phyloP scores from a whole-genome alignment of 2,888 invertebrate species.

The Hylaea fasciaria region DNA sequence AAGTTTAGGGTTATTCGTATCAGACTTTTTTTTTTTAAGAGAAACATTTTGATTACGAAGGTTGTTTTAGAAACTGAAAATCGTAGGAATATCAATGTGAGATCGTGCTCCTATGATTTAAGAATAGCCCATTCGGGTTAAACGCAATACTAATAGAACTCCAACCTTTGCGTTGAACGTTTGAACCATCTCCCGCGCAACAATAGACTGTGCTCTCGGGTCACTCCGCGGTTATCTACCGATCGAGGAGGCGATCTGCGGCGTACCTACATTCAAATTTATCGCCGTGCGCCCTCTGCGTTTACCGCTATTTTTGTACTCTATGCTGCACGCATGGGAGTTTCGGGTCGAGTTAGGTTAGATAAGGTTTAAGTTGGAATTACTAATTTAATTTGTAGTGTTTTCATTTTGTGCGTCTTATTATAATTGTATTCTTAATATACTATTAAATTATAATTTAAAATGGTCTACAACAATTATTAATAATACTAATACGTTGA shows the following conservation, averaged over 20 bases:
- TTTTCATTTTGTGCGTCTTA: background rate
- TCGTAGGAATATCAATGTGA: no score
- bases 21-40: no score
- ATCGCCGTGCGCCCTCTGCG: conserved; percentile 68
- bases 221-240: conserved; percentile 76
- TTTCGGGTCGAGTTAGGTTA: conserved; percentile 15
- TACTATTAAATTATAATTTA: no score
- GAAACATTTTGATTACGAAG: no score
- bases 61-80: no score
- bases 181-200: conserved; percentile 60
- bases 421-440: no score
- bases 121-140: conserved; percentile 25
- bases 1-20: no score
- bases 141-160: conserved; percentile 21
- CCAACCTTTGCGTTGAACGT: conserved; percentile 48
- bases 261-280: conserved; percentile 71
- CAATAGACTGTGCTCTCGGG: conserved; percentile 73
- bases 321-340: conserved; percentile 50
- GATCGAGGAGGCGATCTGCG: conserved; percentile 75
- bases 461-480: no score
- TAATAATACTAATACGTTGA: no score
- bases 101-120: background rate
- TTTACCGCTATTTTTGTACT: conserved; percentile 64
- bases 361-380: conserved; percentile 10
- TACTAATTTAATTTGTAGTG: conserved; percentile 11